A percentile compares a stretch with the other conserved stretches of the same genome.
phyloP scores from a whole-genome alignment of 1,140 invertebrate genomes.

The Cyrtorhinus lividipennis region DNA sequence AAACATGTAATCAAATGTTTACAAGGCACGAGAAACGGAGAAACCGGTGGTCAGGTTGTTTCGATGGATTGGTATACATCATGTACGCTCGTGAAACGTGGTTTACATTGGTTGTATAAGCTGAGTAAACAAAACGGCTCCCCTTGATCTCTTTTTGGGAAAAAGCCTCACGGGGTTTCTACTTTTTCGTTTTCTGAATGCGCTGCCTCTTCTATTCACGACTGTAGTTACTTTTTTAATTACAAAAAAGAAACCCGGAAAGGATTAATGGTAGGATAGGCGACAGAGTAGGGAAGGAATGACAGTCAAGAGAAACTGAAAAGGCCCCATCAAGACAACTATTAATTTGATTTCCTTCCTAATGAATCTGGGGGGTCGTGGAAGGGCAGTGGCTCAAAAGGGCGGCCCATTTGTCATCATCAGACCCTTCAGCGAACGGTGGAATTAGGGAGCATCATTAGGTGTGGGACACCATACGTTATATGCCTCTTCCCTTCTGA shows the following conservation, averaged over 20 bases:
- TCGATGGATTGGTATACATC: too few relatives aligned
- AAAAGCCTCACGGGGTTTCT: background rate
- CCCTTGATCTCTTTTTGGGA: background rate
- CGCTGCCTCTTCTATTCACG: background rate
- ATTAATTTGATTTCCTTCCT: conserved; percentile 5
- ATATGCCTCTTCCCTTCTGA: background rate
- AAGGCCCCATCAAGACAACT: conserved; percentile 6
- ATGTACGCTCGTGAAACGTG: too few relatives aligned
- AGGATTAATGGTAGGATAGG: background rate
- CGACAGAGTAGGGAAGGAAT: background rate
- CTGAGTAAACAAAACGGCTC: too few relatives aligned
- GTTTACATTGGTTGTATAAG: too few relatives aligned
- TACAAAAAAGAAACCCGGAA: background rate
- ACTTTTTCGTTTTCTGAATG: background rate
- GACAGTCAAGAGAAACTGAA: background rate
- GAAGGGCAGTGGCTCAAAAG: background rate
- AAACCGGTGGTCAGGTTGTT: too few relatives aligned
- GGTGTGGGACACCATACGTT: background rate
- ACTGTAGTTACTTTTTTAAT: background rate
- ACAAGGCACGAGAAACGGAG: too few relatives aligned
- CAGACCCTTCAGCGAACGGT: background rate
- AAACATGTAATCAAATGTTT: too few relatives aligned
- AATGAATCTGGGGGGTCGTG: background rate
- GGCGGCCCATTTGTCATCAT: background rate
- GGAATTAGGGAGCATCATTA: conserved; percentile 5